A percentile compares a stretch with the other conserved stretches of the same genome.
Conservation (phyloP, 2,113 vertebrate genomes). For the Callipepla squamata region DNA sequence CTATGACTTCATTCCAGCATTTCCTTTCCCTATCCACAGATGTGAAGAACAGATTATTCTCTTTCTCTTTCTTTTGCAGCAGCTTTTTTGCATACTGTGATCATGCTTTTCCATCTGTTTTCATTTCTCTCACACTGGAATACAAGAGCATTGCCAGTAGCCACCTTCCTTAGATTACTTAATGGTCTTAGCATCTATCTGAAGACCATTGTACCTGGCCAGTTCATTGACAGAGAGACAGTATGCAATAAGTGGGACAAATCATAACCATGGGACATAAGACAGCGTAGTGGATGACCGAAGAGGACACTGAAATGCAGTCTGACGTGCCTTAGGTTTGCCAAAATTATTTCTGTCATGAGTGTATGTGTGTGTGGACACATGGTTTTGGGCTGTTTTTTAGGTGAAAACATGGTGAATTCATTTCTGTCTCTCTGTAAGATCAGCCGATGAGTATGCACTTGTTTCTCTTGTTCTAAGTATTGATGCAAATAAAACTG, state of each 20-base stretch:
- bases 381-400: not conserved
- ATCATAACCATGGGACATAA: not conserved
- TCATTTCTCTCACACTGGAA: not conserved
- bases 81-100: not conserved
- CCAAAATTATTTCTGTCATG: not conserved
- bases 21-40: not conserved
- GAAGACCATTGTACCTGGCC: not conserved
- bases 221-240: not conserved
- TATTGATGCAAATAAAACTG: not conserved
- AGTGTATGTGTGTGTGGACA: not conserved
- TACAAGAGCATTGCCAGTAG: fast-evolving
- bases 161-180: not conserved
- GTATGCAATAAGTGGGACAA: not conserved
- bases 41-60: not conserved
- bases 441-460: not conserved
- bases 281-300: not conserved
- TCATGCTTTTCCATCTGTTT: not conserved
- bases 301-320: not conserved
- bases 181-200: no score
- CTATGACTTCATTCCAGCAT: fast-evolving
- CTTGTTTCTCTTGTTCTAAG: not conserved
- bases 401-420: not conserved
- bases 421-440: not conserved
- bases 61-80: not conserved
- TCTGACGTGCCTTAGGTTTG: not conserved